These are phyloP conservation scores for Riparia riparia DNA, from an alignment of 2,113 vertebrate species.

Conservation along the genomic window DNA sequence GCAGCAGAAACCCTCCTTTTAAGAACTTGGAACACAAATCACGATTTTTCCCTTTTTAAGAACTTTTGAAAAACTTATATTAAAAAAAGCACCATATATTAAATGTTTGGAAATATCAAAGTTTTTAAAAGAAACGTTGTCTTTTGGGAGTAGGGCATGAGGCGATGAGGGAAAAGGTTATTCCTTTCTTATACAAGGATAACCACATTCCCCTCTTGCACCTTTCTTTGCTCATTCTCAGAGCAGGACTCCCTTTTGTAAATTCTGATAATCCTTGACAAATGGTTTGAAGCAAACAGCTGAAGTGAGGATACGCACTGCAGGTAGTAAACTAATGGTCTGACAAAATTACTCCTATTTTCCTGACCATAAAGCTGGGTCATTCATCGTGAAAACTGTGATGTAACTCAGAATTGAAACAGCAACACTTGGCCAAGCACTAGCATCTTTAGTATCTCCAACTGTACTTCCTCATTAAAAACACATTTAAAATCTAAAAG, in stretches of 20 bases:
- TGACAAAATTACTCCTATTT: slow-evolving; percentile 15
- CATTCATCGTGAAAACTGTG: neutral
- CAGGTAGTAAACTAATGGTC: slow-evolving; percentile 7
- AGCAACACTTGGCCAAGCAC: neutral
- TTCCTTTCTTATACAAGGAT: neutral
- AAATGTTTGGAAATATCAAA: neutral
- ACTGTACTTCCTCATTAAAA: neutral
- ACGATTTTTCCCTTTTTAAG: neutral
- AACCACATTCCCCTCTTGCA: neutral
- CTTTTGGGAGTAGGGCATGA: neutral
- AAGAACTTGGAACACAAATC: neutral
- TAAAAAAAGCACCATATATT: rapidly evolving
- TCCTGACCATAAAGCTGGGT: neutral
- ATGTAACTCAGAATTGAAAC: neutral
- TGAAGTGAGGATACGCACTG: neutral
- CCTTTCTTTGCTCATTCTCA: neutral
- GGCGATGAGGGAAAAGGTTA: neutral
- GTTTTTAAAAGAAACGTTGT: neutral
- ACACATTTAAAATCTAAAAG: neutral
- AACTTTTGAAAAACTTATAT: neutral
- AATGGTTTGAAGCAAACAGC: neutral
- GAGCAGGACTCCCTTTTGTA: neutral
- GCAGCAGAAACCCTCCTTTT: neutral
- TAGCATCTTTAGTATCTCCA: neutral
- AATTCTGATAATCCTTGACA: neutral